Percentiles rank a stretch among this genome's conserved stretches.
phyloP scores from a whole-genome alignment of 2,797 vertebrate species.

The Borostomias antarcticus region DNA sequence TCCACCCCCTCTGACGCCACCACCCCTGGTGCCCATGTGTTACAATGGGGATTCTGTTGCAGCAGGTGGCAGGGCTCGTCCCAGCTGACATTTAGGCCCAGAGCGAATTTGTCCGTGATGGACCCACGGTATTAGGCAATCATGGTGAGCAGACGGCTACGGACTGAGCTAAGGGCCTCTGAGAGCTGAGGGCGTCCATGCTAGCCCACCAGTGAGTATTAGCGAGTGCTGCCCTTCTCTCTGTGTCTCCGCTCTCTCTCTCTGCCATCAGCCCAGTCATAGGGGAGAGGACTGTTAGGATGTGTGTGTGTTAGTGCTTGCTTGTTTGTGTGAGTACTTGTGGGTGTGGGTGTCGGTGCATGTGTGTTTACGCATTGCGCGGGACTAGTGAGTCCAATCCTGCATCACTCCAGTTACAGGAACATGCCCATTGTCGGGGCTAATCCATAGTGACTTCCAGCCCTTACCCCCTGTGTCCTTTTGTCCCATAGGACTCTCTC shows the following conservation, averaged over 20 bases:
- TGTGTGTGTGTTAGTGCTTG: conserved; percentile 20
- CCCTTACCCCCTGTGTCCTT: conserved; percentile 42
- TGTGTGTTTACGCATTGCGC: neutral
- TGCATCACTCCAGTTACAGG: conserved; percentile 53
- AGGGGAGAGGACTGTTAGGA: conserved; percentile 9
- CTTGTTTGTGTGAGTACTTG: conserved; percentile 14
- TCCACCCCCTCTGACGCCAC: neutral
- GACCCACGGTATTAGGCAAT: neutral
- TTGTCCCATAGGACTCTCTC: conserved; percentile 50
- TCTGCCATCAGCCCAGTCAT: neutral
- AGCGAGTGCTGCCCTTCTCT: neutral
- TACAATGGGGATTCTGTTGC: neutral
- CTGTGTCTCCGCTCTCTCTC: neutral
- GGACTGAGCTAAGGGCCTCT: neutral
- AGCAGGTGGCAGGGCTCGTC: neutral
- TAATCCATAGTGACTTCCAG: conserved; percentile 66
- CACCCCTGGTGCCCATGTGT: conserved; percentile 8
- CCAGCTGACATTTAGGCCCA: neutral
- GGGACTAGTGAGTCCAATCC: too few relatives aligned
- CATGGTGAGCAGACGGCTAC: neutral
- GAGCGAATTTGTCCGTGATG: neutral
- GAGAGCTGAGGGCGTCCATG: too few relatives aligned
- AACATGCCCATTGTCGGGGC: conserved; percentile 56
- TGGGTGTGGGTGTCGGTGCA: conserved; percentile 4
- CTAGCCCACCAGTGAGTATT: neutral